Conservation (phyloP, 2,113 vertebrate species). For the Paradisaea rubra region DNA sequence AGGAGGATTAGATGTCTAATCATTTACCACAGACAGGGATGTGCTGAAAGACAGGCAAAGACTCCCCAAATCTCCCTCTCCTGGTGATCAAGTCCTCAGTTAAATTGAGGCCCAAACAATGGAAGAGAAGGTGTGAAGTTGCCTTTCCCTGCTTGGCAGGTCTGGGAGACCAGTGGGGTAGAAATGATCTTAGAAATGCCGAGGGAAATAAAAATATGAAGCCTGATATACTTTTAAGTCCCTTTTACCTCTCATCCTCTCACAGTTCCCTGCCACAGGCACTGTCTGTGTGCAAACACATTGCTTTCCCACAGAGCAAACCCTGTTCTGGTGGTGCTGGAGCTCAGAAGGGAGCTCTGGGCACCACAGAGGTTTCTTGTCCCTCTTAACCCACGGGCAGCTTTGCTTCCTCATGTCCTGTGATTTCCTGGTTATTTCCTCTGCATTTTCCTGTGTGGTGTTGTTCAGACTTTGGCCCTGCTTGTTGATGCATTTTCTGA, state of each 20-base stretch:
- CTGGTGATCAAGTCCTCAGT: neutral
- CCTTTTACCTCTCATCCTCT: neutral
- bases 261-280: neutral
- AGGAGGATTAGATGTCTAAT: neutral
- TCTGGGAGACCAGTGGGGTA: neutral
- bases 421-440: neutral
- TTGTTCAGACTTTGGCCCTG: neutral
- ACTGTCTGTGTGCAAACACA: too few relatives aligned
- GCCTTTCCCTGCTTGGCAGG: neutral
- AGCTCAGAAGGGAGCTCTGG: neutral
- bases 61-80: neutral
- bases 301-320: neutral
- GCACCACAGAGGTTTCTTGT: neutral
- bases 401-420: neutral
- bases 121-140: neutral
- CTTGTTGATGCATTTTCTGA: neutral
- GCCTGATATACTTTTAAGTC: neutral
- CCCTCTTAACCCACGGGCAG: accelerated
- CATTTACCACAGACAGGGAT: neutral
- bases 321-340: neutral
- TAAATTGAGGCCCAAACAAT: neutral
- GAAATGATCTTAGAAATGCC: neutral
- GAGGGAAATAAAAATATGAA: neutral
- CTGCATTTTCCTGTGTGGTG: neutral
- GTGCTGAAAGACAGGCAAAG: neutral